Evolutionary conservation across 2,113 vertebrate genomes (phyloP).

Genomic region (Dasyurus viverrinus): DNA sequence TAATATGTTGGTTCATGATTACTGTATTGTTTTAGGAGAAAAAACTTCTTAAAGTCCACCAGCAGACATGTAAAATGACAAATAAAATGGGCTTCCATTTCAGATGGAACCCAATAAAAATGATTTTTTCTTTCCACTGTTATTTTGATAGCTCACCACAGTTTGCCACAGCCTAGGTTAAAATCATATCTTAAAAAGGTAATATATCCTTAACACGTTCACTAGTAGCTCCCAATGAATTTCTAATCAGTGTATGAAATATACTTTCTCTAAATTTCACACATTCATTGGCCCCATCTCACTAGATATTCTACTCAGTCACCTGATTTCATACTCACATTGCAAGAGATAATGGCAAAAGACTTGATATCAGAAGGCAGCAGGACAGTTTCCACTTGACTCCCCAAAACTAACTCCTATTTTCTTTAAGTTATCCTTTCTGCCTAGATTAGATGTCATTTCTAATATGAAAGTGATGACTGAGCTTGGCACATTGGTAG

Average conservation of each 20-base stretch:
- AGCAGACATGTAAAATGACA: slow-evolving; percentile 41
- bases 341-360: slow-evolving; percentile 26
- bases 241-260: background rate
- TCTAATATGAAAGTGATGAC: background rate
- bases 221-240: slow-evolving; percentile 21
- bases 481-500: background rate
- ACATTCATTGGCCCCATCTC: slow-evolving; percentile 22
- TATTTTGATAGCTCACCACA: slow-evolving; percentile 28
- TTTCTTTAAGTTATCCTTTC: background rate
- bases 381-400: background rate
- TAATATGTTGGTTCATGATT: background rate
- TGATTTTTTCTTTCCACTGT: background rate
- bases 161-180: slow-evolving; percentile 22
- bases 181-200: background rate
- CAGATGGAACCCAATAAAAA: slow-evolving; percentile 28
- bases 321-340: slow-evolving; percentile 26
- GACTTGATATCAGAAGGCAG: background rate
- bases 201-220: background rate
- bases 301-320: background rate
- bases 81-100: slow-evolving; percentile 22
- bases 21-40: background rate
- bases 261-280: slow-evolving; percentile 44
- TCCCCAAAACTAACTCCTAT: background rate
- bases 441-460: background rate
- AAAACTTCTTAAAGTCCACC: background rate